Conservation (phyloP, 1,140 invertebrate species). For the Maniola jurtina region DNA sequence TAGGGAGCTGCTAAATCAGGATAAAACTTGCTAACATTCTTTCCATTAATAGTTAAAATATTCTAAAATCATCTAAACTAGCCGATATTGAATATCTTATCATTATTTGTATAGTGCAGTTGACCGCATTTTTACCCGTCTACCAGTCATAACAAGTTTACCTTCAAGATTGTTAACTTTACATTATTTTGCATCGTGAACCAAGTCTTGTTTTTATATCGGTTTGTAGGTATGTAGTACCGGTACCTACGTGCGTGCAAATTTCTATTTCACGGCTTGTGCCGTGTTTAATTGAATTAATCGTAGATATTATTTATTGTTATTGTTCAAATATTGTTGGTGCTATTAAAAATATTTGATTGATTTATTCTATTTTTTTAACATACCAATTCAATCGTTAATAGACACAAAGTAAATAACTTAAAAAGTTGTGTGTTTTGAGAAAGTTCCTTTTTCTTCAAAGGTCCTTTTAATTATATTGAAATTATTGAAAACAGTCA, state of each 20-base stretch:
- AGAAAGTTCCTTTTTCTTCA: no score
- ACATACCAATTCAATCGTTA: not conserved
- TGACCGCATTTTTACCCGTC: conserved; percentile 10
- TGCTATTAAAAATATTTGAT: not conserved
- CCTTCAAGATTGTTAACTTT: conserved; percentile 7
- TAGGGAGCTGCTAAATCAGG: no score
- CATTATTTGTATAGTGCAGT: not conserved
- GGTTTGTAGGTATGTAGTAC: not conserved
- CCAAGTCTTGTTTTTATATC: conserved; percentile 7
- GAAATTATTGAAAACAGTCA: no score
- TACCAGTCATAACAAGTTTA: conserved; percentile 8
- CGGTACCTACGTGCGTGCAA: not conserved
- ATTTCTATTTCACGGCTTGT: conserved; percentile 7
- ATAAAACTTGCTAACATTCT: no score
- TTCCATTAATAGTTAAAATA: not conserved
- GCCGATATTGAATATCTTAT: not conserved
- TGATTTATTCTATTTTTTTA: not conserved
- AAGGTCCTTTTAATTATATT: no score
- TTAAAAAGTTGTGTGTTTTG: no score
- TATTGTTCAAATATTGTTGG: not conserved
- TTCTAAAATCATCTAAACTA: not conserved
- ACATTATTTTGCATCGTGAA: conserved; percentile 6
- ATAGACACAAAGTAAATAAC: not conserved
- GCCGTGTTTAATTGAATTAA: conserved; percentile 10
- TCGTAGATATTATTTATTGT: conserved; percentile 1